Evolutionary conservation across 2,888 invertebrate genomes (phyloP), one percentile per base, ranked within the genome.

Genomic region (Marasmarcha lunaedactyla): DNA sequence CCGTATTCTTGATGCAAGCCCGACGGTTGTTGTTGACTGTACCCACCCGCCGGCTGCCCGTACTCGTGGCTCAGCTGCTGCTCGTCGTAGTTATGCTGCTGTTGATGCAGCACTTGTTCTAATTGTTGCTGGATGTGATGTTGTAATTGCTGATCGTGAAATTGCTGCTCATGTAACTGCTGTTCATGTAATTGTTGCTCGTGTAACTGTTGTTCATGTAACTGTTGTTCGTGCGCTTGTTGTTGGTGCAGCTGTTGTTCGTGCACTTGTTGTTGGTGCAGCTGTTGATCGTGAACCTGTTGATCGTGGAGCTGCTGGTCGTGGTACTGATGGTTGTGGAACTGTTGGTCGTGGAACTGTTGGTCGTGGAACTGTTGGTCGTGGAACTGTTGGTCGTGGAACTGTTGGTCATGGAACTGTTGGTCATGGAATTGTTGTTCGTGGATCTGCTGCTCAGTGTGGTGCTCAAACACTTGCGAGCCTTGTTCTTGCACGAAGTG

Each of bases 391-490:
- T 79, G 77, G 7, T 73, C 65, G 41, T 78, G 74, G 33, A 76
- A 70, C 35, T 77, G 71, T 41, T 65, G 66, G 39, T 77, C 70
- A 39, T 70, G 57, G 44, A 64, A 70, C 42, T 73, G 57, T 26
- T 54, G 66, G 2, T 66, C 67, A 10, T 66, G 30, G 1, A 79
- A 74, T 44, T 79, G 20, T 7, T 77, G 52, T 43, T 81, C 77
- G 2, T 66, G 66, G 10, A 66, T 4, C 3, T n/a, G 11, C 33
- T 78, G 77, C 38, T 79, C 77, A 7, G 72, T 66, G 41, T 78
- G 74, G 1, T 81, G 74, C 45, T 79, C 79, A 46, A 58, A 77
- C 1, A 70, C 69, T 46, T 78, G 79, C n/a, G 63, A 67, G 1
- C 65, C 76, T 46, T 76, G 74, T 27, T 73, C 72, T 43, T 73